Conservation (phyloP, 2,888 invertebrate genomes). For the Sabatieria punctata region DNA sequence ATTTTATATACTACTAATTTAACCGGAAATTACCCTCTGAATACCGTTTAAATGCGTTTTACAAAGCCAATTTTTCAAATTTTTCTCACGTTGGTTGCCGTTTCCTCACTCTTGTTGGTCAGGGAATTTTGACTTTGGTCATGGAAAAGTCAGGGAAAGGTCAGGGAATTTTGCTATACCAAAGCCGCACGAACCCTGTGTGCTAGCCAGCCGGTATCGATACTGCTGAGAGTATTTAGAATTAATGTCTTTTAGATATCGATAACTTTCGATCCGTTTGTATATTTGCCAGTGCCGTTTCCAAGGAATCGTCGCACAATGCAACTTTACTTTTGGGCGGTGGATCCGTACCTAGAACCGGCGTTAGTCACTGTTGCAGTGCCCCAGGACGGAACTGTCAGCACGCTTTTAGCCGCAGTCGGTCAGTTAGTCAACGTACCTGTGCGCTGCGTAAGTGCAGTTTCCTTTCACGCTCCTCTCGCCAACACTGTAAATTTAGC, state of each 20-base stretch:
- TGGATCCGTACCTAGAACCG: conserved; percentile 33
- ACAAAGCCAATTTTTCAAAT: no score
- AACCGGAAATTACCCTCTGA: no score
- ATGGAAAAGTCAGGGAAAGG: no score
- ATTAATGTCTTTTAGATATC: conserved; percentile 38
- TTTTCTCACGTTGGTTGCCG: no score
- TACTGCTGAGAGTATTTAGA: background rate
- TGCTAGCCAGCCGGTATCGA: background rate
- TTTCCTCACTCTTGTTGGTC: no score
- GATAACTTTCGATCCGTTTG: conserved; percentile 41
- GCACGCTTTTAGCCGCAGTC: conserved; percentile 15
- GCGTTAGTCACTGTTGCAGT: conserved; percentile 15
- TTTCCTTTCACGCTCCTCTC: background rate
- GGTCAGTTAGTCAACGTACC: conserved; percentile 13
- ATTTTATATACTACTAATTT: no score
- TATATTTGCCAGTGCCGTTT: conserved; percentile 38
- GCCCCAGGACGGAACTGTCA: conserved; percentile 16
- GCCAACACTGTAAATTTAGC: background rate
- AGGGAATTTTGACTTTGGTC: no score
- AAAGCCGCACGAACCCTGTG: no score
- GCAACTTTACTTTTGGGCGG: conserved; percentile 35
- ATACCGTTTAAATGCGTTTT: no score
- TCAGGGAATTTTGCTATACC: no score
- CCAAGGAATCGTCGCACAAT: conserved; percentile 34
- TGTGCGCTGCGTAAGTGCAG: conserved; percentile 5